Evolutionary conservation across 2,888 invertebrate species (phyloP).

Genomic region (Mythimna impura): DNA sequence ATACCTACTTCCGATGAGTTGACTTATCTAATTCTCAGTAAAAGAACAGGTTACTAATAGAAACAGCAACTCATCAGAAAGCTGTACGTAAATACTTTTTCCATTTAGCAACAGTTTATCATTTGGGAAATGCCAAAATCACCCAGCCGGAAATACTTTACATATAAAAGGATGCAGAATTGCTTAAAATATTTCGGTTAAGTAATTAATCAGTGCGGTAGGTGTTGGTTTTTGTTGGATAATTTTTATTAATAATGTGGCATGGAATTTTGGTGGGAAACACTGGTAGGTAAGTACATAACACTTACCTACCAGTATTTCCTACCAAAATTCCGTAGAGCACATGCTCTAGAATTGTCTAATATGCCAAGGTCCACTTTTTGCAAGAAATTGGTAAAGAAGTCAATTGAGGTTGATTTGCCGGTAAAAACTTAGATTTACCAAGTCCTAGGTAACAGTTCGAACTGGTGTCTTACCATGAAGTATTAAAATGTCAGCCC

Average conservation of each 20-base stretch:
- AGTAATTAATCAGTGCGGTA: not conserved
- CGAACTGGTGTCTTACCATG: no score
- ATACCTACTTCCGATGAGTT: conserved; percentile 10
- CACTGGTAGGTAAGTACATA: not conserved
- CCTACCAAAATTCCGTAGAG: no score
- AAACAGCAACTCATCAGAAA: conserved; percentile 5
- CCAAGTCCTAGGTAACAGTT: no score
- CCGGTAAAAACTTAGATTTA: no score
- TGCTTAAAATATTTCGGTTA: not conserved
- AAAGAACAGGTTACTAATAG: conserved; percentile 8
- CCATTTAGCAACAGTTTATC: not conserved
- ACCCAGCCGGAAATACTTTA: conserved; percentile 7
- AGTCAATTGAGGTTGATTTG: no score
- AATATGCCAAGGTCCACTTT: no score
- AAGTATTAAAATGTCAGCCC: no score
- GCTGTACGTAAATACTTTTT: not conserved
- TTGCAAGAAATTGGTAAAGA: no score
- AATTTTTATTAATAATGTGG: not conserved
- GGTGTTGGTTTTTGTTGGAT: conserved; percentile 8
- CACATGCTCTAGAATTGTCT: not conserved
- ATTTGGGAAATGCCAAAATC: conserved; percentile 38
- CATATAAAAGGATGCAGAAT: not conserved
- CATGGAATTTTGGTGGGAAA: not conserved
- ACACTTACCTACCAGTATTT: no score
- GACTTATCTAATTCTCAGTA: conserved; percentile 14